Evolutionary conservation across 2,888 invertebrate genomes (phyloP).

Genomic region (Callinectes sapidus): DNA sequence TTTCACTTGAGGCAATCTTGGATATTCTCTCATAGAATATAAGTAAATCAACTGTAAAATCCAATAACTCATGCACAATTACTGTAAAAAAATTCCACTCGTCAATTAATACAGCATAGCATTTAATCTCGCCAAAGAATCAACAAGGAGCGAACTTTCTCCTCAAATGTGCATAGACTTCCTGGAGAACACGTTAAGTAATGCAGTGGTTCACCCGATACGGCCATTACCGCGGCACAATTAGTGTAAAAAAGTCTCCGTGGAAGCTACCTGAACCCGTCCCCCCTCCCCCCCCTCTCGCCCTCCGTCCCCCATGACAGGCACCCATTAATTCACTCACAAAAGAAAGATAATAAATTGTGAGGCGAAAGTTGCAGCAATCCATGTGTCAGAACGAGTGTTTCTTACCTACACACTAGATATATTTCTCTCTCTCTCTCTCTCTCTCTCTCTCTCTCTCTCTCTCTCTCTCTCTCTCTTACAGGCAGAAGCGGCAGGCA

Average conservation of each 20-base stretch:
- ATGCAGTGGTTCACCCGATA: not conserved
- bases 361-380: conserved; percentile 9
- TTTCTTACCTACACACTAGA: not conserved
- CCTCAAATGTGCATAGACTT: not conserved
- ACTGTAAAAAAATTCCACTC: not conserved
- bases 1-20: too few species aligned
- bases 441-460: conserved; percentile 18
- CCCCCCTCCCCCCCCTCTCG: not conserved
- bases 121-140: not conserved
- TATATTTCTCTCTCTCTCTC: conserved; percentile 21
- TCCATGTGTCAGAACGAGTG: not conserved
- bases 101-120: not conserved
- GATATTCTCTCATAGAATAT: not conserved
- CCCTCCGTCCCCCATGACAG: conserved; percentile 12
- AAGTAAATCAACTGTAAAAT: too few species aligned
- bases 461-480: not conserved
- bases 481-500: not conserved
- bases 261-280: not conserved
- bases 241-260: not conserved
- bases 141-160: not conserved
- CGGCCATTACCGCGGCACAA: not conserved
- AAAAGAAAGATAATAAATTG: conserved; percentile 18
- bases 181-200: not conserved
- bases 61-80: too few species aligned
- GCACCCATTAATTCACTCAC: not conserved